These are phyloP conservation scores for Zygothrica quintamaculata DNA, from an alignment of 2,888 invertebrate genomes.

Conservation along the genomic window DNA sequence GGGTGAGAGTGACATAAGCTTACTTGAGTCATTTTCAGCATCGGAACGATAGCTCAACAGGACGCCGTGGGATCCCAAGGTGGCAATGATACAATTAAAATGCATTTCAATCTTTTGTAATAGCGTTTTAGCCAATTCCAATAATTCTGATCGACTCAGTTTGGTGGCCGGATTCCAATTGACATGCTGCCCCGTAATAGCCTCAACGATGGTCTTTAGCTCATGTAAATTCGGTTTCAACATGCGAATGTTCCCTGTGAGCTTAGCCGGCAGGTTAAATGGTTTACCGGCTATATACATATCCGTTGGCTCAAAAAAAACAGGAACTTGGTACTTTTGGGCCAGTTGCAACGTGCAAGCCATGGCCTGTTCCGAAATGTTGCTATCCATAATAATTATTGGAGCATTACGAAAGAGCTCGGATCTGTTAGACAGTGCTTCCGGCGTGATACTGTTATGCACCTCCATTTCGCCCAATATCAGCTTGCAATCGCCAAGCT, in stretches of 20 bases:
- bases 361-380: conserved; percentile 89
- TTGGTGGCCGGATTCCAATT: conserved; percentile 33
- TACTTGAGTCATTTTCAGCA: conserved; percentile 35
- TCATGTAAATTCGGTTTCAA: conserved; percentile 93
- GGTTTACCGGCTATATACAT: conserved; percentile 90
- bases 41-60: conserved; percentile 83
- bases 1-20: conserved; percentile 60
- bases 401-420: conserved; percentile 87
- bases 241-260: conserved; percentile 84
- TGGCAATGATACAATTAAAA: conserved; percentile 87
- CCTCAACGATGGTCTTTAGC: conserved; percentile 88
- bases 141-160: conserved; percentile 28
- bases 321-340: conserved; percentile 88
- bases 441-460: conserved; percentile 88
- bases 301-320: conserved; percentile 96
- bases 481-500: conserved; percentile 90
- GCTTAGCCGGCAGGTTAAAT: conserved; percentile 84
- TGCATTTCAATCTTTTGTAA: conserved; percentile 84
- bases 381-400: conserved; percentile 93
- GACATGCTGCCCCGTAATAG: conserved; percentile 80
- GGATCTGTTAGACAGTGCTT: conserved; percentile 88
- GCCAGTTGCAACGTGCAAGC: conserved; percentile 87
- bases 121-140: conserved; percentile 79
- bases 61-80: conserved; percentile 87
- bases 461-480: conserved; percentile 94